phyloP scores from a whole-genome alignment of 2,888 invertebrate species.

The Cerastis rubricosa region DNA sequence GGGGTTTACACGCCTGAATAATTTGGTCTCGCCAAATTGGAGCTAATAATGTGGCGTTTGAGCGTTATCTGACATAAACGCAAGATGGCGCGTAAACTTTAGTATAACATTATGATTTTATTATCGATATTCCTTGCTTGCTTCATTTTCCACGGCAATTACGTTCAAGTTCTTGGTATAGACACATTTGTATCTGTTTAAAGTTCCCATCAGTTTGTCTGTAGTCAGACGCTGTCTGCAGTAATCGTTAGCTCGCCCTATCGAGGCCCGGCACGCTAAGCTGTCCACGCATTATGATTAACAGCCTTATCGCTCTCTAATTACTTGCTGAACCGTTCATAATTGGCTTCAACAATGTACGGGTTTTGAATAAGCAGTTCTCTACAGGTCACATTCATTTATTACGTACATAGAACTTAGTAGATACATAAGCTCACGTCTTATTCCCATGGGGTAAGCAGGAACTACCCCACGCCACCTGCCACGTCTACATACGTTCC shows the following conservation, averaged over 20 bases:
- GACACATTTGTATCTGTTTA: constrained; percentile 53
- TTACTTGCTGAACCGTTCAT: constrained; percentile 75
- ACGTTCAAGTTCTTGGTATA: constrained; percentile 34
- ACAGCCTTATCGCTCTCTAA: constrained; percentile 78
- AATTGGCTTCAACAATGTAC: constrained; percentile 54
- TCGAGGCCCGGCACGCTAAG: constrained; percentile 69
- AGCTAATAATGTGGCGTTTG: constrained; percentile 15
- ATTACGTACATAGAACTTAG: neutral
- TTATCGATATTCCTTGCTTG: constrained; percentile 22
- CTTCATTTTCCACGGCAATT: constrained; percentile 24
- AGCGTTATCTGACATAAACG: neutral
- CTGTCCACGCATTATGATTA: constrained; percentile 80
- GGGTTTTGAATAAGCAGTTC: constrained; percentile 46
- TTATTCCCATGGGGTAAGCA: neutral
- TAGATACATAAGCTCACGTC: neutral
- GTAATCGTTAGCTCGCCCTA: constrained; percentile 56
- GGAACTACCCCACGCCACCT: neutral
- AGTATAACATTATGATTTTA: constrained; percentile 10
- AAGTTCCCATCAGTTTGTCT: constrained; percentile 53
- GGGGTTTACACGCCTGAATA: constrained; percentile 25
- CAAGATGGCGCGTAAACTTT: constrained; percentile 25
- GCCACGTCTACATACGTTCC: neutral
- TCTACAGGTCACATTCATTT: constrained; percentile 57
- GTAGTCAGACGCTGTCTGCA: constrained; percentile 15
- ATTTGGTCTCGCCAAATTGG: constrained; percentile 22